Evolutionary conservation across 2,113 vertebrate species (phyloP).

Genomic region (Gallinago undulata): DNA sequence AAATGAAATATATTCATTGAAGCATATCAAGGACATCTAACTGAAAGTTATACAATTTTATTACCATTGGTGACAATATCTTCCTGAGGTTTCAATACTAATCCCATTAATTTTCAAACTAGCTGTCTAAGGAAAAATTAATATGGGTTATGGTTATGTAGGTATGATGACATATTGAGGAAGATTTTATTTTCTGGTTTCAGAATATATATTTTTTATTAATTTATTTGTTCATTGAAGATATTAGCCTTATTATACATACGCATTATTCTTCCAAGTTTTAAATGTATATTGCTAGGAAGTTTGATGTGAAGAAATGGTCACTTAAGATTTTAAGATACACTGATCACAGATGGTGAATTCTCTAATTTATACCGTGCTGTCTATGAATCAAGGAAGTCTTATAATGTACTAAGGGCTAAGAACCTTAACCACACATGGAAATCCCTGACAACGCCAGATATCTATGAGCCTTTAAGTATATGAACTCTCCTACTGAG

Average conservation of each 20-base stretch:
- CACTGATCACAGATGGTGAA: not conserved
- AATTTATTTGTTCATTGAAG: not conserved
- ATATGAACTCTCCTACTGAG: not conserved
- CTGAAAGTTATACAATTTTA: slow-evolving; percentile 27
- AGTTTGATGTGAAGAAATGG: not conserved
- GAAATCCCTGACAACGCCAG: not conserved
- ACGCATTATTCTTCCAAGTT: not conserved
- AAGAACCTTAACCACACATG: not conserved
- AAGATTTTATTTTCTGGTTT: not conserved
- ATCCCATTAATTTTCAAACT: slow-evolving; percentile 36
- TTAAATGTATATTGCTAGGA: not conserved
- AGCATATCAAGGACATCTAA: slow-evolving; percentile 26
- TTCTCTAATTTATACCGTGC: not conserved
- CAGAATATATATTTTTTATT: not conserved
- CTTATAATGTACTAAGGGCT: not conserved
- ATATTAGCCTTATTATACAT: not conserved
- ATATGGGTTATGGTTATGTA: not conserved
- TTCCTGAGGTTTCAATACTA: slow-evolving; percentile 18
- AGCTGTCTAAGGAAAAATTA: slow-evolving; percentile 1
- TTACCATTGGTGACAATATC: not conserved
- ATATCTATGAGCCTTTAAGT: not conserved
- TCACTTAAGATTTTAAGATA: not conserved
- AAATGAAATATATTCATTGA: slow-evolving; percentile 51
- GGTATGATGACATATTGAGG: not conserved
- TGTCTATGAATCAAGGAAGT: not conserved